phyloP scores from a whole-genome alignment of 2,113 vertebrate genomes.

The Sylvia atricapilla region DNA sequence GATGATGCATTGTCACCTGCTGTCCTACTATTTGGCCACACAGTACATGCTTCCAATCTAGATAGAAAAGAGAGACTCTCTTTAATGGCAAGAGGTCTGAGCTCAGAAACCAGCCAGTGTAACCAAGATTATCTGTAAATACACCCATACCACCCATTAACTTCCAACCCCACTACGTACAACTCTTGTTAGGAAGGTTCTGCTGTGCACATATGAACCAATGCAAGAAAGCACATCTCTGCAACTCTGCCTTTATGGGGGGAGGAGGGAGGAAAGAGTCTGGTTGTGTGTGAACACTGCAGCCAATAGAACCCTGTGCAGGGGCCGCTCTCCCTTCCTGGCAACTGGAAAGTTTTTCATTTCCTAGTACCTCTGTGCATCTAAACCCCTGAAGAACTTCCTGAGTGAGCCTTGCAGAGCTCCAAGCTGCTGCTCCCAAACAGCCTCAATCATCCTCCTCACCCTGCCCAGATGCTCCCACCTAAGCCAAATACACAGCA shows the following conservation, averaged over 20 bases:
- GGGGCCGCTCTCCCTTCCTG: background rate
- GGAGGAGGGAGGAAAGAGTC: background rate
- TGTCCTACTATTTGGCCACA: background rate
- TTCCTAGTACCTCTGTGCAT: background rate
- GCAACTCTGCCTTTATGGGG: background rate
- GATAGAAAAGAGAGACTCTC: background rate
- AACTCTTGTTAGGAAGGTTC: background rate
- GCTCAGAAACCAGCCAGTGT: background rate
- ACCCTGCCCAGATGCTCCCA: background rate
- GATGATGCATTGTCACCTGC: background rate
- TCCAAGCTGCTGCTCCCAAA: background rate
- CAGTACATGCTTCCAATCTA: background rate
- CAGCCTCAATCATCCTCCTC: background rate
- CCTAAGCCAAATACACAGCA: background rate
- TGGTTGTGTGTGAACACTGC: background rate
- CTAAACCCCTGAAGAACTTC: background rate
- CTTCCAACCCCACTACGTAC: accelerated
- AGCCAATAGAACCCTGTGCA: accelerated
- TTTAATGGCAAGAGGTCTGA: background rate
- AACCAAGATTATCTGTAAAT: background rate
- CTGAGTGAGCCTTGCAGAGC: accelerated
- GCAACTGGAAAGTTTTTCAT: background rate
- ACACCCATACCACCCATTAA: background rate
- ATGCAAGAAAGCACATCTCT: background rate
- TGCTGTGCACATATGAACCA: accelerated